Evolutionary conservation across 1,140 invertebrate genomes (phyloP).

Genomic region (Solenopsis fugax): DNA sequence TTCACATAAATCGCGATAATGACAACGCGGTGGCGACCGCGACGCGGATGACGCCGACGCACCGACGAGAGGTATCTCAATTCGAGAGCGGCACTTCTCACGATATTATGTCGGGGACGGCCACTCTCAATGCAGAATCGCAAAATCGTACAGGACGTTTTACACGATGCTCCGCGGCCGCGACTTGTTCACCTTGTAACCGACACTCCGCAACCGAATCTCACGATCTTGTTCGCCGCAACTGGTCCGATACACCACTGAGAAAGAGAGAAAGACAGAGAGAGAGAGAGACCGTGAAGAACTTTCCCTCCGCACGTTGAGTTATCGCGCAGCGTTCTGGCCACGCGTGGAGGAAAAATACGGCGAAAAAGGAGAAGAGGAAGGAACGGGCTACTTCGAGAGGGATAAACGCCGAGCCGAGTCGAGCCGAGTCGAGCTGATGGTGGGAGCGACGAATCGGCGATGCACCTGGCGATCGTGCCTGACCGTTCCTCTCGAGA

Average conservation of each 20-base stretch:
- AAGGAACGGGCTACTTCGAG: slow-evolving; percentile 29
- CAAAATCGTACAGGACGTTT: slow-evolving; percentile 17
- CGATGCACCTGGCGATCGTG: slow-evolving; percentile 13
- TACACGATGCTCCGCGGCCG: slow-evolving; percentile 37
- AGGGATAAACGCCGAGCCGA: slow-evolving; percentile 36
- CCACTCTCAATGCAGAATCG: slow-evolving; percentile 9
- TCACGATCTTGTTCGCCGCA: slow-evolving; percentile 71
- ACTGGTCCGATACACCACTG: slow-evolving; percentile 68
- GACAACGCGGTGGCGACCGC: neutral
- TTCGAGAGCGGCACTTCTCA: neutral
- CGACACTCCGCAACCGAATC: slow-evolving; percentile 73
- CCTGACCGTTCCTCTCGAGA: neutral
- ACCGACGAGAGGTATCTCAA: neutral
- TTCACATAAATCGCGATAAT: slow-evolving; percentile 4
- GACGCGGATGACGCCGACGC: neutral
- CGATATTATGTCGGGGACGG: neutral
- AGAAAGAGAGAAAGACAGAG: neutral
- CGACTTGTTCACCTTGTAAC: slow-evolving; percentile 83
- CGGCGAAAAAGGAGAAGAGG: slow-evolving; percentile 35
- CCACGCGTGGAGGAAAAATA: slow-evolving; percentile 48
- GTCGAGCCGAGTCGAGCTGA: neutral
- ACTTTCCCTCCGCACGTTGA: slow-evolving; percentile 67
- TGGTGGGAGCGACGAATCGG: slow-evolving; percentile 55
- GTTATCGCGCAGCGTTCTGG: slow-evolving; percentile 51
- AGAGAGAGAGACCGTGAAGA: neutral